These are phyloP conservation scores for Yponomeuta cagnagella DNA, from an alignment of 2,888 invertebrate genomes.

Conservation along the genomic window DNA sequence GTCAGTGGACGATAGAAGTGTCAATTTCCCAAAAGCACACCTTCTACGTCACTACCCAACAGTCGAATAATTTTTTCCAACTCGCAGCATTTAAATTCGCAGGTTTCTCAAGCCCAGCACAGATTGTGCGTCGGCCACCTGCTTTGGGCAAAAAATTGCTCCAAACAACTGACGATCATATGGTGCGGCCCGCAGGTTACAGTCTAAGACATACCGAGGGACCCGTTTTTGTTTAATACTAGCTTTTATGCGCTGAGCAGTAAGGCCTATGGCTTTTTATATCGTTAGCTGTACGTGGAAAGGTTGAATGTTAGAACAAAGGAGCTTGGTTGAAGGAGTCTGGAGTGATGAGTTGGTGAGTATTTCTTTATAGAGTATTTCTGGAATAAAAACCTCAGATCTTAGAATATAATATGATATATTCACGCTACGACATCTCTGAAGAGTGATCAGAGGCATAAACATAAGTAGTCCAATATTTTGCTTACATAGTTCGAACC, in stretches of 20 bases:
- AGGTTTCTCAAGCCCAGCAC: constrained; percentile 59
- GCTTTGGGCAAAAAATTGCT: constrained; percentile 39
- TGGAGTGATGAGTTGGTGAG: too few relatives aligned
- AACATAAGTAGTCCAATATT: too few relatives aligned
- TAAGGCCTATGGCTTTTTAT: too few relatives aligned
- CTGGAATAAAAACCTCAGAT: too few relatives aligned
- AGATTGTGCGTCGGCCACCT: constrained; percentile 66
- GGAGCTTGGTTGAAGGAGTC: background rate
- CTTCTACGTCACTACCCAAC: background rate
- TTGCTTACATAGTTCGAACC: too few relatives aligned
- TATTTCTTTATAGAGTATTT: too few relatives aligned
- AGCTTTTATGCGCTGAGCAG: too few relatives aligned
- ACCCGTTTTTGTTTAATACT: too few relatives aligned
- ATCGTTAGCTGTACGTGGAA: background rate
- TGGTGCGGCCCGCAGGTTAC: constrained; percentile 35
- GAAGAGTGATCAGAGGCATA: too few relatives aligned
- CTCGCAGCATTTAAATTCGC: constrained; percentile 43
- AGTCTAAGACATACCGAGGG: too few relatives aligned
- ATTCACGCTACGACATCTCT: too few relatives aligned
- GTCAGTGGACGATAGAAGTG: background rate
- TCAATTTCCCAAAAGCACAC: background rate
- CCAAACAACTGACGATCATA: constrained; percentile 60
- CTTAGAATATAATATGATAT: too few relatives aligned
- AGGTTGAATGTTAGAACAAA: background rate
- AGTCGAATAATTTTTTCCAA: constrained; percentile 18